Evolutionary conservation across 2,888 invertebrate species (phyloP), one percentile per base, ranked within the genome.

Genomic region (Philereme transversata): DNA sequence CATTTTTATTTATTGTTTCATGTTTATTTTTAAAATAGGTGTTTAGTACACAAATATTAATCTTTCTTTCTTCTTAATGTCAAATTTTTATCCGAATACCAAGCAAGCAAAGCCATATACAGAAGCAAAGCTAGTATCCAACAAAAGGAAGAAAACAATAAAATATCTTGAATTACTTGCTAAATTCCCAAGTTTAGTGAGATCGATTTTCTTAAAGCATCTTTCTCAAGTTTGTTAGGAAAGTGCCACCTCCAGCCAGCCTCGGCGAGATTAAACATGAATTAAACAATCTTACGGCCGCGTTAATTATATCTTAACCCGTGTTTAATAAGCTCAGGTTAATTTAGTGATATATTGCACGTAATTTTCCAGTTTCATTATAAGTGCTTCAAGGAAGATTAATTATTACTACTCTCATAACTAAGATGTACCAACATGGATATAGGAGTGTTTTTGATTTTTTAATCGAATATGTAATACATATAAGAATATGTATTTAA

Each of bases 251-350:
- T 53, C 60, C 51, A 47, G 33, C 48, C 50, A n/a, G 48, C 60
- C 53, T 47, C 46, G 54, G 59, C 60, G 69, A 62, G 70, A 64
- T 63, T 56, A 60, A 63, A 52, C 56, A 38, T 49, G 69, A 72
- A 79, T 75, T 79, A 71, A 68, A 71, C 71, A 62, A 69, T 70
- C 69, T 71, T 65, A 72, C 67, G 57, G 55, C 52, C 55, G 61
- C 68, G 57, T 72, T 74, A 65, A 69, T 68, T 70, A 62, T 67
- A 69, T 49, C 11, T 64, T 60, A 49, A 55, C 58, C 52, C 49
- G 45, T 60, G 55, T 62, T 49, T 57, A 62, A 66, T 70, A 58
- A 57, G 58, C 62, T 55, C 54, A 50, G 64, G 62, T 60, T 62
- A 59, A 62, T 62, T 65, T 62, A 66, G 59, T 52, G 51, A 51